A percentile compares a stretch with the other conserved stretches of the same genome.
Conservation (phyloP, 2,113 vertebrate species). For the Brachyhypopomus occidentalis region DNA sequence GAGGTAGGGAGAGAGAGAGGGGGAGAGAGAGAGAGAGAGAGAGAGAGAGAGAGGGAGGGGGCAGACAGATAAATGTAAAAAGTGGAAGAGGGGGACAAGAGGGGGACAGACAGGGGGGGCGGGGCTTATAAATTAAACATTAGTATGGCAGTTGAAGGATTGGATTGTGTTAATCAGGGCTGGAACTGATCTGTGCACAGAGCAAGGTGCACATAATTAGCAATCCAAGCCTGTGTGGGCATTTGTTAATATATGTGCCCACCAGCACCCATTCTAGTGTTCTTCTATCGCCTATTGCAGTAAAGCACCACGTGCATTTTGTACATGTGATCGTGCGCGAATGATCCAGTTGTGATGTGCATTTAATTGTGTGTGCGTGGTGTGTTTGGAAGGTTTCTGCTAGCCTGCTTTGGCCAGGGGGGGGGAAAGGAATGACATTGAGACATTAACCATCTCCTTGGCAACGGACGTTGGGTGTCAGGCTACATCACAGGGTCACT, state of each 20-base stretch:
- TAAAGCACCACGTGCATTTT: conserved; percentile 7
- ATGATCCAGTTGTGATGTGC: background rate
- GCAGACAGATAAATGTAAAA: conserved; percentile 9
- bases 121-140: conserved; percentile 47
- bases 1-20: conserved; percentile 29
- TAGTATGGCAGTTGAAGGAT: conserved; percentile 44
- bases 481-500: conserved; percentile 56
- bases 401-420: conserved; percentile 56
- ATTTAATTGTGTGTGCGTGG: background rate
- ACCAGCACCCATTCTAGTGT: background rate
- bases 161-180: conserved; percentile 35
- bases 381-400: conserved; percentile 30
- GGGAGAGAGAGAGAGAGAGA: conserved; percentile 15
- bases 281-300: background rate
- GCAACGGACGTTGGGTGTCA: conserved; percentile 64
- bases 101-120: conserved; percentile 11
- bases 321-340: conserved; percentile 10
- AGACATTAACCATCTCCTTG: conserved; percentile 72
- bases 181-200: conserved; percentile 2
- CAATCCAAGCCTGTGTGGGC: background rate
- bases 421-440: conserved; percentile 66
- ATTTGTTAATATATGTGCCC: background rate
- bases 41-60: conserved; percentile 5
- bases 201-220: background rate
- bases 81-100: background rate